These are phyloP conservation scores for Neuroterus valhalla DNA, from an alignment of 1,140 invertebrate genomes.

Conservation along the genomic window DNA sequence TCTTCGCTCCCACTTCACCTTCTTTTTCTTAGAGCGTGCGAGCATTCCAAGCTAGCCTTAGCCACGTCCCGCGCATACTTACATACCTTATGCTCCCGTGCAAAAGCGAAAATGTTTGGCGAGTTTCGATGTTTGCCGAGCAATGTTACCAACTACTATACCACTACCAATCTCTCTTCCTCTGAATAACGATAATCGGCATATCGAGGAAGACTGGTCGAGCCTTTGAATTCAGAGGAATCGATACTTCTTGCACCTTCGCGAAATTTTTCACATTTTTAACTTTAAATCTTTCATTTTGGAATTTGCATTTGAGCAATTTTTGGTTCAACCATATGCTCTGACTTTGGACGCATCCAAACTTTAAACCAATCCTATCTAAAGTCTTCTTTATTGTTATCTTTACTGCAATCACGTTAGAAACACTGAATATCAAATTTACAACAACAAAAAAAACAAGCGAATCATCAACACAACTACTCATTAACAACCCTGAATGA, in stretches of 20 bases:
- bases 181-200: constrained; percentile 26
- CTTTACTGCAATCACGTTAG: too few relatives aligned
- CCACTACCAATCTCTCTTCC: constrained; percentile 23
- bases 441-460: too few relatives aligned
- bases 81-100: constrained; percentile 53
- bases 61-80: constrained; percentile 56
- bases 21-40: constrained; percentile 55
- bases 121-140: constrained; percentile 42
- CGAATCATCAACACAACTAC: too few relatives aligned
- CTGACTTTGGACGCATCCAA: too few relatives aligned
- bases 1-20: constrained; percentile 47
- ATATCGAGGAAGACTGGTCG: not conserved
- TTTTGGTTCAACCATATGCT: too few relatives aligned
- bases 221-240: not conserved
- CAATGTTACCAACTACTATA: constrained; percentile 3
- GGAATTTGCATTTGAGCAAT: too few relatives aligned
- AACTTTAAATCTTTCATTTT: too few relatives aligned
- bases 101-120: constrained; percentile 49
- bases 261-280: not conserved
- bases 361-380: too few relatives aligned
- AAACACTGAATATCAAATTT: too few relatives aligned
- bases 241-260: not conserved
- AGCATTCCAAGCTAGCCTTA: constrained; percentile 55
- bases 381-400: too few relatives aligned
- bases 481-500: too few relatives aligned